Evolutionary conservation across 2,888 invertebrate genomes (phyloP).

Genomic region (Polylopha cassiicola): DNA sequence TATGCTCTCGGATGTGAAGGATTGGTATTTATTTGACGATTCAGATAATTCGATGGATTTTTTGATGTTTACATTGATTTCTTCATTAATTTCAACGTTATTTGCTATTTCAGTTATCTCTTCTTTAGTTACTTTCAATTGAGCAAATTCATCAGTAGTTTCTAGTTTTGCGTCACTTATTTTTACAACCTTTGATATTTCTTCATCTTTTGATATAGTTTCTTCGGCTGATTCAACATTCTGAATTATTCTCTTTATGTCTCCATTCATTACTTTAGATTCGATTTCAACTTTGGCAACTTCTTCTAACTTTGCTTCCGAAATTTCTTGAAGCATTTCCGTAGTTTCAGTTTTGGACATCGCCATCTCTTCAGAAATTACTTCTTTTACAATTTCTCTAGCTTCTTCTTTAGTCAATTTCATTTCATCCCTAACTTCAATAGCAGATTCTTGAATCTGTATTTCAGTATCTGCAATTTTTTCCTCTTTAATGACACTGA

Average conservation of each 20-base stretch:
- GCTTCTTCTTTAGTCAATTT: background rate
- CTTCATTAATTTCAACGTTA: conserved; percentile 22
- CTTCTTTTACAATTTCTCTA: conserved; percentile 26
- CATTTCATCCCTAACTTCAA: background rate
- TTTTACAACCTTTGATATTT: background rate
- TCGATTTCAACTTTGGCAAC: conserved; percentile 25
- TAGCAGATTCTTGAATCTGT: background rate
- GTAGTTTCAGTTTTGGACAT: conserved; percentile 8
- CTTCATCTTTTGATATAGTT: conserved; percentile 19
- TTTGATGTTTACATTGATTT: conserved; percentile 9
- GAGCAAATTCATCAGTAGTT: conserved; percentile 9
- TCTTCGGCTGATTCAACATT: conserved; percentile 24
- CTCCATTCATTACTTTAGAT: conserved; percentile 22
- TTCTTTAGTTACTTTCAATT: conserved; percentile 19
- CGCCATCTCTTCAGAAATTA: conserved; percentile 24
- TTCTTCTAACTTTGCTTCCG: conserved; percentile 24
- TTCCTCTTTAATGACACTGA: conserved; percentile 21
- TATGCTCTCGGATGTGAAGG: conserved; percentile 7
- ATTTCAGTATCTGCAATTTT: background rate
- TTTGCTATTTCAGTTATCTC: conserved; percentile 17
- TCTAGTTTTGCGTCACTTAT: conserved; percentile 1
- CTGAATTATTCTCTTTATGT: conserved; percentile 17
- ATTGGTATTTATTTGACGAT: conserved; percentile 16
- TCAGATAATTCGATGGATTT: conserved; percentile 21
- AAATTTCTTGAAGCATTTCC: conserved; percentile 12